Base-by-base conservation (phyloP, 2,113 vertebrate genomes). In the Cebus imitator region DNA sequence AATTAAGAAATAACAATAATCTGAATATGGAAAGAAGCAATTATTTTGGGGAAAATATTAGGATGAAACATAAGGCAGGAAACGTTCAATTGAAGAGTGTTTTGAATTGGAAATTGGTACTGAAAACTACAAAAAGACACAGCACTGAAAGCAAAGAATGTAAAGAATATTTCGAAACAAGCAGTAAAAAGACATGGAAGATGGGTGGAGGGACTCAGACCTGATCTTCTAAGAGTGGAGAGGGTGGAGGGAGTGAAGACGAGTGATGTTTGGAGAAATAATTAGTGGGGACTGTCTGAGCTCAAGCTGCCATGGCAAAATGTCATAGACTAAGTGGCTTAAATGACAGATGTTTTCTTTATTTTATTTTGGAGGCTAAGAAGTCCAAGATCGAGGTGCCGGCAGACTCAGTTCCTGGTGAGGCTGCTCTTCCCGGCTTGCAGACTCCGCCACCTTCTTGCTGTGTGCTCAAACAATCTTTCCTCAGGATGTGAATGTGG, bases 401-500 rank as follows among this genome's bases (percentile, higher is more conserved):
- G 12, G 37, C 37, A 3, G 5, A 73, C 23, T 73, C 21, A 6
- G 5, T 73, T 73, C 37, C 72, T 73, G 37, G 37, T 25, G 2
- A 73, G 72, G 25, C 20, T 10, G 40, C 37, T 13, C 72, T 40
- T 73, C 72, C 20, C 1, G 72, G 21, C 21, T 40, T 43, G 21
- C 37, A 40, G 37, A 21, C n/a, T 23, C 21, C 25, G 37, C 37
- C 11, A 25, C 10, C 72, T 40, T 37, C 72, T 73, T 40, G 37
- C 72, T 73, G 72, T 13, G 30, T 40, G 21, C 70, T 73, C 72
- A 25, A 5, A 40, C 2, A 6, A 37, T 73, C 10, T 43, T 73
- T 73, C 37, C 64, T 40, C 2, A 0, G 20, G 10, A 37, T 43
- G 21, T 73, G 37, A 5, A 1, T 25, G 72, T 0, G 1, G 21